Base-by-base conservation (phyloP, 1,140 invertebrate genomes). In the Phthorimaea operculella region DNA sequence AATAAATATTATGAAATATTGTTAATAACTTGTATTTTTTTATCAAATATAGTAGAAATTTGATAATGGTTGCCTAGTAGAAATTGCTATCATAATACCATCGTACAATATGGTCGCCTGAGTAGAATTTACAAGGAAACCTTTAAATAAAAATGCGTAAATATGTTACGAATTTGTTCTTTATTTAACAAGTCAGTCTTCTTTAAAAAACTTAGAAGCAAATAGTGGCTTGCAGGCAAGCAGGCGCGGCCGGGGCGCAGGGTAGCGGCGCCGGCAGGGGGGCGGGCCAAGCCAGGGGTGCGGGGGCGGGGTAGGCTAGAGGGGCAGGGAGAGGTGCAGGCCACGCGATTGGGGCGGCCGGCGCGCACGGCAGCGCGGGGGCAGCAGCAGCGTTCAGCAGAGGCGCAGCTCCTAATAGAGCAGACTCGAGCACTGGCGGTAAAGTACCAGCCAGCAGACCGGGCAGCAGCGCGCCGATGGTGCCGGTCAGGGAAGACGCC, bases 211-310 rank as follows among this genome's bases (percentile, higher is more conserved):
- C 8, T 42, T 42, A 42, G 11, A 42, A 42, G 14, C 39, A 42
- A 42, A 42, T 42, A 42, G 39, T 42, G 14, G 39, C 39, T 42
- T 10, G 68, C 58, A 1, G 67, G 74, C 49, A 76, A 74, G 48
- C 16, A 74, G 53, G 2, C 70, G 70, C 0, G 70, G 72, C 10
- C 70, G 53, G 0, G 70, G 68, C 62, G 11, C 73, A 57, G 0
- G 72, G 72, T 0, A 65, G 54, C 1, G 74, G 68, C 12, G 73
- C 57, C 4, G 66, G 65, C n/a, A 78, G 60, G 4, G 47, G 47
- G 39, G 39, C 39, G 14, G 17, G 47, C 1, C 4, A 12, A 14
- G 47, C 39, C 8, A 42, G 14, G 4, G 39, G 39, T 34, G 50
- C 55, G 52, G n/a, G 42, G 0, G 53, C 47, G 21, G 64, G 42